phyloP scores from a whole-genome alignment of 1,140 invertebrate genomes.

The Drosophila subobscura region DNA sequence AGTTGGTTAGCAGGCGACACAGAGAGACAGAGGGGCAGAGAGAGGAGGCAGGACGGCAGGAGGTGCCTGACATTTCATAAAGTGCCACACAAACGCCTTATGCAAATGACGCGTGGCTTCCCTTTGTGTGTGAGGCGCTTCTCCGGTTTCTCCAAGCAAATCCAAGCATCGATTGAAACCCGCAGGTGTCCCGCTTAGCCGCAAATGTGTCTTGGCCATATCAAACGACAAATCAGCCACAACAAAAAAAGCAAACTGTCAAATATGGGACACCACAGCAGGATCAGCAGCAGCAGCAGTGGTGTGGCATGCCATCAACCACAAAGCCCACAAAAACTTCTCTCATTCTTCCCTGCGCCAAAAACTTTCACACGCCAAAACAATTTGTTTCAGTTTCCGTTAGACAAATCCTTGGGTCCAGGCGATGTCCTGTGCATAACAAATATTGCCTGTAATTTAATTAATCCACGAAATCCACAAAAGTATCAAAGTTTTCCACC shows the following conservation, averaged over 20 bases:
- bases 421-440: constrained; percentile 36
- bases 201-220: constrained; percentile 36
- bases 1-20: background rate
- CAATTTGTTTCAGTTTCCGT: constrained; percentile 40
- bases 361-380: constrained; percentile 38
- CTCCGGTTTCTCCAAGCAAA: constrained; percentile 11
- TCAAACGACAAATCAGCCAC: constrained; percentile 35
- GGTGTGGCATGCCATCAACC: background rate
- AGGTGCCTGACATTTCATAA: constrained; percentile 27
- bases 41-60: too few species aligned
- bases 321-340: constrained; percentile 20
- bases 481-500: constrained; percentile 45
- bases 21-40: background rate
- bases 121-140: constrained; percentile 14
- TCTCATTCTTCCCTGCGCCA: background rate
- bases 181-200: constrained; percentile 28
- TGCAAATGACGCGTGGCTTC: constrained; percentile 31
- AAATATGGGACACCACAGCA: constrained; percentile 24
- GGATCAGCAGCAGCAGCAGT: background rate
- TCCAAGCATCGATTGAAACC: constrained; percentile 18
- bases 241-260: constrained; percentile 21
- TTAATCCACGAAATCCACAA: constrained; percentile 59
- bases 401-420: constrained; percentile 34
- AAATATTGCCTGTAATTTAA: constrained; percentile 70
- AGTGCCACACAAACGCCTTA: constrained; percentile 18